phyloP scores from a whole-genome alignment of 1,140 invertebrate species.

The Drosophila funebris region DNA sequence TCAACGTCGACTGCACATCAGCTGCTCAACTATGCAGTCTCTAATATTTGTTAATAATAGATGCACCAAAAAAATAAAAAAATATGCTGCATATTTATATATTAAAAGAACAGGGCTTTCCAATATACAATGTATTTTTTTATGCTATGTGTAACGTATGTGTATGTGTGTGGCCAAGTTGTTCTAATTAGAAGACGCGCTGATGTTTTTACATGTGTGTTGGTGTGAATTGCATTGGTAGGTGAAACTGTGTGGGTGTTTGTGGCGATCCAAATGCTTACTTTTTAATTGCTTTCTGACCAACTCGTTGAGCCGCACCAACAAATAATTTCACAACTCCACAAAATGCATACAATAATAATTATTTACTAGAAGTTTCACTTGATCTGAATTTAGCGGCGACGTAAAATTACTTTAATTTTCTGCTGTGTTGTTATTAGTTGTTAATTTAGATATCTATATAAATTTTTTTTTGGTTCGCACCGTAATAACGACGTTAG shows the following conservation, averaged over 20 bases:
- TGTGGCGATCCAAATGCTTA: constrained; percentile 39
- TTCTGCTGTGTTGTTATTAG: constrained; percentile 7
- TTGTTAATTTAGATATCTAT: not conserved
- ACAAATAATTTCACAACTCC: constrained; percentile 48
- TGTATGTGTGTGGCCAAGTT: constrained; percentile 7
- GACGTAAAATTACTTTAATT: not conserved
- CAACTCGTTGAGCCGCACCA: constrained; percentile 11
- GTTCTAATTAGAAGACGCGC: constrained; percentile 44
- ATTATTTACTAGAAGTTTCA: constrained; percentile 41
- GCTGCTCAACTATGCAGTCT: constrained; percentile 8
- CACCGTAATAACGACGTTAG: constrained; percentile 30
- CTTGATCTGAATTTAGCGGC: constrained; percentile 19
- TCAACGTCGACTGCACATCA: constrained; percentile 18
- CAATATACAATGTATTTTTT: not conserved
- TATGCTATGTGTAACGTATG: constrained; percentile 18
- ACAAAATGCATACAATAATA: constrained; percentile 28
- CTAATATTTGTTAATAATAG: constrained; percentile 43
- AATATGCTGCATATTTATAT: not conserved
- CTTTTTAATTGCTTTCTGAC: constrained; percentile 31
- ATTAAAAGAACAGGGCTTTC: constrained; percentile 8
- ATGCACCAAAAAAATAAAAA: constrained; percentile 6
- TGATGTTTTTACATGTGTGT: constrained; percentile 28
- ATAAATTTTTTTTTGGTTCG: not conserved
- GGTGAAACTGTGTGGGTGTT: not conserved
- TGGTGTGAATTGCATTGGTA: constrained; percentile 9